Base-by-base conservation (phyloP, 2,888 invertebrate genomes). In the Petrolisthes manimaculis region DNA sequence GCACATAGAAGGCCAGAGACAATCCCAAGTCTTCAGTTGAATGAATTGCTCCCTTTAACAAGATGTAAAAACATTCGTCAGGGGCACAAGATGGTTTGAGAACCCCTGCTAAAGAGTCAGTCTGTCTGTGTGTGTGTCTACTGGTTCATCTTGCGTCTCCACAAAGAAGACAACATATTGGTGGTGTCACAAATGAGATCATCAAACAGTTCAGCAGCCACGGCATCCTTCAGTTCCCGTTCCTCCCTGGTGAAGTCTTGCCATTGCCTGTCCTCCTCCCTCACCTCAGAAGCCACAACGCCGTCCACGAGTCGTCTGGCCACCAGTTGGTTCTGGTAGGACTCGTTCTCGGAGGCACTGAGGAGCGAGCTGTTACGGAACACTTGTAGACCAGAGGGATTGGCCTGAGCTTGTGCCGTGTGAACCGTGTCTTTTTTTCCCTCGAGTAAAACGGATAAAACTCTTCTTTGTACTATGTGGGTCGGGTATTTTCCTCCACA, bases 401-500 rank as follows among this genome's bases (percentile, higher is more conserved):
- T 71, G n/a, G n/a, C n/a, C 6, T 84, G 55, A 5, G 54, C n/a
- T 82, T 53, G 24, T 18, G n/a, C 37, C 2, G 37, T 37, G 37
- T 37, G 37, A 37, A 37, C 37, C 8, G 24, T 56, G 79, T 84
- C 79, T 61, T 61, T 56, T 8, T 74, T 18, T 37, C 37, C 2
- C 53, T 80, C 55, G 9, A 78, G 83, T 51, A 84, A 54, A 69
- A 87, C 24, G 24, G 71, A 55, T 24, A 80, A 77, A 80, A 87
- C 84, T 84, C 77, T 82, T 24, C 53, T 87, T 87, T 87, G 87
- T 87, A 87, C 87, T 87, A 87, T 69, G 55, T 84, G 83, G 54
- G 83, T 55, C n/a, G 82, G 87, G 53, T 87, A 87, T 21, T 78
- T 83, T n/a, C 51, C 79, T 71, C 87, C 74, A 37, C 37, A 37